Evolutionary conservation across 1,140 invertebrate genomes (phyloP).

Genomic region (Nixonia krombeini): DNA sequence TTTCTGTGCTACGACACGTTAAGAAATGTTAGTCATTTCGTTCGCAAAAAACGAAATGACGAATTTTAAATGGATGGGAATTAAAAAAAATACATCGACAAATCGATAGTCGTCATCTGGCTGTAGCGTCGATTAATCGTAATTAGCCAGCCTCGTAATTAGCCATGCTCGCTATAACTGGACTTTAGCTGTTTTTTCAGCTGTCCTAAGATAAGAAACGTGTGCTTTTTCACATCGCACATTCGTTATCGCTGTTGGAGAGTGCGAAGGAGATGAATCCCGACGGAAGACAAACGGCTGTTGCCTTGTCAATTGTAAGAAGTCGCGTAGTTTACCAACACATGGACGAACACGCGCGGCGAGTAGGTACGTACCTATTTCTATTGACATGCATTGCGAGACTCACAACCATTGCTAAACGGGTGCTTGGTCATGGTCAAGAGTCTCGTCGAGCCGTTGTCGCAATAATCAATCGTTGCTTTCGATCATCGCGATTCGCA

Average conservation of each 20-base stretch:
- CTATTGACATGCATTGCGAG: conserved; percentile 41
- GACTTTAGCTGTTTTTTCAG: too few species aligned
- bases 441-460: conserved; percentile 32
- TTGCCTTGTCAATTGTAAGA: conserved; percentile 18
- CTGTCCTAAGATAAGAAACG: too few species aligned
- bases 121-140: too few species aligned
- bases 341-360: conserved; percentile 8
- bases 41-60: too few species aligned
- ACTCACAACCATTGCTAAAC: conserved; percentile 44
- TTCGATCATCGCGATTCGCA: conserved; percentile 41
- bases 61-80: too few species aligned
- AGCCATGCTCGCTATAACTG: conserved; percentile 4
- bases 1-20: too few species aligned
- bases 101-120: too few species aligned
- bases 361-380: conserved; percentile 2
- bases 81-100: too few species aligned
- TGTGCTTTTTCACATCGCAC: too few species aligned
- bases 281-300: conserved; percentile 19
- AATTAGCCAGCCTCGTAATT: background rate
- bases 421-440: conserved; percentile 52
- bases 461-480: conserved; percentile 37
- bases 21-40: too few species aligned
- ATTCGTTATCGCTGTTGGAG: background rate
- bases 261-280: conserved; percentile 20
- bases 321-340: conserved; percentile 7